Base-by-base conservation (phyloP, 2,797 vertebrate species). In the Pachyuromys duprasi region DNA sequence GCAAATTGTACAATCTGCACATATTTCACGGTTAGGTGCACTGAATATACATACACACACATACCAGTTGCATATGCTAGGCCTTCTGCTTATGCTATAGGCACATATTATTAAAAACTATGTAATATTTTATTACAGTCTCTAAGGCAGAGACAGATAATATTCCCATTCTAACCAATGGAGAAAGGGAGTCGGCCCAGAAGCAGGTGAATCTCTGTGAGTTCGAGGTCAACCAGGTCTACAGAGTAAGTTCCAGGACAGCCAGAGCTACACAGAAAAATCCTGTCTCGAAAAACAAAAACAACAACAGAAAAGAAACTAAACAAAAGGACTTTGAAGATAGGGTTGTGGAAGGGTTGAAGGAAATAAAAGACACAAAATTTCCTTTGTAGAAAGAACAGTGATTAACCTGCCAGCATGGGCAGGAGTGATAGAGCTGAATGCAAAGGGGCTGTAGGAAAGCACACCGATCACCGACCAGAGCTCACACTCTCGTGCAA, bases 241-340 rank as follows among this genome's bases (percentile, higher is more conserved):
- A 70, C 70, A 13, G 20, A 74, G 36, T 74, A 36, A 42, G 72
- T 42, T 42, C 72, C 39, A 75, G 39, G 39, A 42, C 14, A n/a
- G 65, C 14, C 39, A 74, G 20, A 4, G 36, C 4, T 74, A 74
- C 36, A 39, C 36, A 24, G 70, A 28, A 39, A 75, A 45, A 26
- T 11, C 22, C 36, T 14, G 12, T 28, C 72, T 42, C 26, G 24
- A 75, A 45, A 75, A 28, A 42, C 24, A 75, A 45, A 75, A 49
- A 49, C 49, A 49, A 49, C 49, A 49, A 49, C 49, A 49, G 11
- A 11, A 49, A 57, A 57, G 12, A 57, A 57, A 57, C 55, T 3
- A 83, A 76, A 96, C 26, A 75, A 75, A 42, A 33, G 84, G 33
- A 42, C 11, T 81, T 92, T 80, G 74, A 62, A 87, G 79, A 62